Percentiles rank a stretch among this genome's conserved stretches.
These are phyloP conservation scores for Plebejus argus DNA, from an alignment of 2,888 invertebrate genomes.

Conservation along the genomic window DNA sequence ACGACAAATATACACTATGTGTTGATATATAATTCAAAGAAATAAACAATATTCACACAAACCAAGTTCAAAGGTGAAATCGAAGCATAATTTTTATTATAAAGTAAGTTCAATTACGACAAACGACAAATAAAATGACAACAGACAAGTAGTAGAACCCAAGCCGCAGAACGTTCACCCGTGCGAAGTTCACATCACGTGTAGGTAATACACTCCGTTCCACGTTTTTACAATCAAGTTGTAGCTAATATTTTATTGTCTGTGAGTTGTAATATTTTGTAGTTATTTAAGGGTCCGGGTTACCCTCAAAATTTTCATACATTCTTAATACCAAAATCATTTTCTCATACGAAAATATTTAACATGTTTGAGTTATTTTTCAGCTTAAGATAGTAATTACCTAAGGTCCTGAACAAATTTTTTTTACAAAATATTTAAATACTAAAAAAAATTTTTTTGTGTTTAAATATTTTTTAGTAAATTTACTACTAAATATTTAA, in stretches of 20 bases:
- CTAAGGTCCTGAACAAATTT: too few species aligned
- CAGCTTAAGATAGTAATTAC: too few species aligned
- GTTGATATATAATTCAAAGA: conserved; percentile 15
- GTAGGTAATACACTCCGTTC: conserved; percentile 20
- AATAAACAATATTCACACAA: conserved; percentile 34
- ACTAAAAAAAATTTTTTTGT: too few species aligned
- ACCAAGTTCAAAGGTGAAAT: conserved; percentile 33
- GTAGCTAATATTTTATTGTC: not conserved
- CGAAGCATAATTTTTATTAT: conserved; percentile 32
- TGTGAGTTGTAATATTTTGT: not conserved
- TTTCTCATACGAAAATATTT: too few species aligned
- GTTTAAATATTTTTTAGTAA: too few species aligned
- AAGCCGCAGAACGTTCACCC: conserved; percentile 27
- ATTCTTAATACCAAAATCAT: too few species aligned
- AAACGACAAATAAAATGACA: conserved; percentile 35
- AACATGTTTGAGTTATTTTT: too few species aligned
- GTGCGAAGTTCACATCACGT: conserved; percentile 26
- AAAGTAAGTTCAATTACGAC: conserved; percentile 27
- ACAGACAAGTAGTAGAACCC: conserved; percentile 33
- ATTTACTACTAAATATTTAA: too few species aligned
- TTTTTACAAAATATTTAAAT: too few species aligned
- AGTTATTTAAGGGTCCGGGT: not conserved
- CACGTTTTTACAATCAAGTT: not conserved
- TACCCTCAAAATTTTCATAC: too few species aligned
- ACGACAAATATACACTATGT: conserved; percentile 22